Evolutionary conservation across 2,113 vertebrate species (phyloP), one percentile per base, ranked within the genome.

Genomic region (Thalassarche chlororhynchos): DNA sequence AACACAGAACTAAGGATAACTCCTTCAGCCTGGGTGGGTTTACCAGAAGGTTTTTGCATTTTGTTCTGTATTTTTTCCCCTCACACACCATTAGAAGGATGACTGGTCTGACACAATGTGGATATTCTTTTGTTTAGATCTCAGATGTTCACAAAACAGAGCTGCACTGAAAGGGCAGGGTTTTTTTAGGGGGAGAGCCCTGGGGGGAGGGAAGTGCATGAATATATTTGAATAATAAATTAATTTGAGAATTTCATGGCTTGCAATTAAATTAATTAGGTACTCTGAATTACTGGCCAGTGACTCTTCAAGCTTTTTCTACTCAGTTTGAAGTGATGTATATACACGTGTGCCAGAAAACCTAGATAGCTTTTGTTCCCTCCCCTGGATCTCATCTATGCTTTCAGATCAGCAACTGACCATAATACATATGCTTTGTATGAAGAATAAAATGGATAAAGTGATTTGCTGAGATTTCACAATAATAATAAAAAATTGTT

Each of bases 151-250:
- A 76, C 70, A 76, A 70, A 91, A 54, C 44, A 72, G 69, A 91
- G 54, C 78, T 54, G 70, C 18, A 42, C 49, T 66, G 89, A 70
- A 95, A 85, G 85, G 47, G 60, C 55, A 68, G 34, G 19, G 7
- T 5, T 76, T 76, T 81, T 83, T 90, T 69, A 65, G 28, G 64
- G 64, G 34, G 10, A 81, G 49, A 78, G 42, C 68, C 75, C 85
- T 86, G 31, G 20, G 90, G 81, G 81, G 40, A 96, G 38, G 51
- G 40, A 93, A 93, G 34, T 46, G 17, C 69, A 51, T 92, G 95
- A 97, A 96, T 96, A 97, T 61, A 97, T 96, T 96, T 95, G 91
- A 97, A 96, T 96, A 97, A 95, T 94, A 94, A 89, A 95, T 61
- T 91, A 91, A 96, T 90, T 76, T 94, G 77, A 93, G 58, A 84